Evolutionary conservation across 2,113 vertebrate species (phyloP).

Genomic region (Puma concolor): DNA sequence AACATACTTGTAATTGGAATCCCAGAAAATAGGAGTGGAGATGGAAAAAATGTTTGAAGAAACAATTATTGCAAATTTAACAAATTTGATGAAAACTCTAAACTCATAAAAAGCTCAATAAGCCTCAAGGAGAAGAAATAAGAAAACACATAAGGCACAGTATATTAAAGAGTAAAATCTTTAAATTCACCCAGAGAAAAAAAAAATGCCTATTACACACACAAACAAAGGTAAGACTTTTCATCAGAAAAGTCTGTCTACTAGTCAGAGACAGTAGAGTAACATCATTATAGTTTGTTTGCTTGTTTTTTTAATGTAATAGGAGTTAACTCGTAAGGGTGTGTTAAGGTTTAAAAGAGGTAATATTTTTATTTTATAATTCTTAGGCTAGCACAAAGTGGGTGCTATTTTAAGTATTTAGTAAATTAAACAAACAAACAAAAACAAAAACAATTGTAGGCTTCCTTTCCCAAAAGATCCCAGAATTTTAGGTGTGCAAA

Average conservation of each 20-base stretch:
- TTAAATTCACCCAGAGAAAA: not conserved
- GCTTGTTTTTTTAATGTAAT: not conserved
- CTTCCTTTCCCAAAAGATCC: not conserved
- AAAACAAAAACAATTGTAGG: not conserved
- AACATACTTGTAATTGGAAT: not conserved
- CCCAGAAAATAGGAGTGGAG: not conserved
- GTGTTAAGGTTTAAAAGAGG: not conserved
- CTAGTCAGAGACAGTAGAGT: not conserved
- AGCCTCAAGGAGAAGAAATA: not conserved
- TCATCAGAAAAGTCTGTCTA: not conserved
- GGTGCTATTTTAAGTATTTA: not conserved
- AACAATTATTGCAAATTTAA: conserved; percentile 21
- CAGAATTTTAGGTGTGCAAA: not conserved
- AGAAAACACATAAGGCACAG: not conserved
- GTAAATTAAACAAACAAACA: not conserved
- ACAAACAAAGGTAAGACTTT: not conserved
- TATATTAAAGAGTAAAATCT: not conserved
- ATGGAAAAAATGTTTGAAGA: not conserved
- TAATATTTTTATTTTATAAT: not conserved
- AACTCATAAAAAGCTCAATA: not conserved
- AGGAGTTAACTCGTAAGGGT: not conserved
- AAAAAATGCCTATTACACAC: not conserved
- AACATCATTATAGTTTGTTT: not conserved
- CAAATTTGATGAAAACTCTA: conserved; percentile 14
- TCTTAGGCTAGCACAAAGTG: not conserved